phyloP scores from a whole-genome alignment of 2,888 invertebrate species.

The Rhagonycha fulva region DNA sequence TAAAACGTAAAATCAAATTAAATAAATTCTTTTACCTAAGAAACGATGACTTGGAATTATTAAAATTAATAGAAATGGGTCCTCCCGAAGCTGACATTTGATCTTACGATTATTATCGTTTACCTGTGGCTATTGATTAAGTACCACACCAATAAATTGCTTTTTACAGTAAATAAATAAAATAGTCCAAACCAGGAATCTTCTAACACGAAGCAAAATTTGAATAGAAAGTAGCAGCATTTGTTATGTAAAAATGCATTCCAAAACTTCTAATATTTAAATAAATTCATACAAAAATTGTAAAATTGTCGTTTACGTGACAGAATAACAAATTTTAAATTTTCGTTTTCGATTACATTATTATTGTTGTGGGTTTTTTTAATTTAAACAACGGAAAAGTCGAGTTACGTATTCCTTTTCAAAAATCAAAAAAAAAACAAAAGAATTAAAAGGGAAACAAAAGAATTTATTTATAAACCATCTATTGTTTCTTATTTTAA shows the following conservation, averaged over 20 bases:
- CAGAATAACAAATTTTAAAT: background rate
- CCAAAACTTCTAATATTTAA: background rate
- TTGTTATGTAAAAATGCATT: background rate
- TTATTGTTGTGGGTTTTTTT: background rate
- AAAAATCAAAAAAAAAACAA: slow-evolving; percentile 4
- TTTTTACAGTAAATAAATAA: background rate
- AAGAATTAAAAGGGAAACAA: slow-evolving; percentile 3
- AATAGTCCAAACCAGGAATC: background rate
- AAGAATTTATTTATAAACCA: slow-evolving; percentile 28
- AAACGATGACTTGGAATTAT: too few species aligned
- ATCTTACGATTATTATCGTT: too few species aligned
- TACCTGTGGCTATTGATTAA: too few species aligned
- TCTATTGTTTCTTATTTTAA: slow-evolving; percentile 47
- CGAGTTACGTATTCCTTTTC: background rate
- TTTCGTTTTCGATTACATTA: background rate
- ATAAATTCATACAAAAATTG: background rate
- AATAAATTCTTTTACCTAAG: too few species aligned
- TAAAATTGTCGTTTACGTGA: background rate
- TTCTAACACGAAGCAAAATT: background rate
- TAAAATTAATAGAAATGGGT: too few species aligned
- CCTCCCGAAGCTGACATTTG: too few species aligned
- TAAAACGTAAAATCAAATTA: too few species aligned
- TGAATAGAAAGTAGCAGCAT: background rate
- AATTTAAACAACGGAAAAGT: background rate
- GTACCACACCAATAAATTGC: too few species aligned